A percentile compares a stretch with the other conserved stretches of the same genome.
Conservation (phyloP, 1,140 invertebrate species). For the Dolichoris vasculosae region DNA sequence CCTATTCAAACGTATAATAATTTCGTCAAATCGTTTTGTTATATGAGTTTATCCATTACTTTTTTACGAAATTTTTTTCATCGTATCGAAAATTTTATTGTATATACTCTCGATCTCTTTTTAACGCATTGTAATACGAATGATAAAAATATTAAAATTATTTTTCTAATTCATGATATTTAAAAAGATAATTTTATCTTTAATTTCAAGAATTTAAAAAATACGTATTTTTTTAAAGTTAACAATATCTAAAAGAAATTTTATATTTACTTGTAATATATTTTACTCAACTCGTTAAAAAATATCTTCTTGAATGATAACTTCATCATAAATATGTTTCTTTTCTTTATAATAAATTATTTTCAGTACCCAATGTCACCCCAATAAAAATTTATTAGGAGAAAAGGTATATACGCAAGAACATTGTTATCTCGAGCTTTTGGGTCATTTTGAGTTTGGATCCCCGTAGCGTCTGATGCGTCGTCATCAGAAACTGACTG, state of each 20-base stretch:
- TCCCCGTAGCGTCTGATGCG: slow-evolving; percentile 53
- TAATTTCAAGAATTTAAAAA: too few species aligned
- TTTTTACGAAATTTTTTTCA: neutral
- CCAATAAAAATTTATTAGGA: neutral
- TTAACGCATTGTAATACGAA: too few species aligned
- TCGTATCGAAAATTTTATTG: neutral
- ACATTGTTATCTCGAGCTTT: slow-evolving; percentile 54
- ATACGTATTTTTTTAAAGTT: too few species aligned
- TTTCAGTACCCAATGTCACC: slow-evolving; percentile 21
- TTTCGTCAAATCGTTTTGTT: neutral
- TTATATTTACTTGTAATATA: too few species aligned
- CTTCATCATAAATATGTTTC: too few species aligned
- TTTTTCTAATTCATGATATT: too few species aligned
- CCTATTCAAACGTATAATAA: neutral
- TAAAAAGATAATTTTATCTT: too few species aligned
- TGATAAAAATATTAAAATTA: too few species aligned
- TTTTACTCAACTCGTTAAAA: too few species aligned
- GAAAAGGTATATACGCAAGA: neutral
- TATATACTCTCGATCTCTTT: neutral
- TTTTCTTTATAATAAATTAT: too few species aligned
- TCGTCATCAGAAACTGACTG: slow-evolving; percentile 60
- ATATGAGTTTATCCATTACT: neutral
- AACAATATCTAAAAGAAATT: too few species aligned
- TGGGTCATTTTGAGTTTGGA: slow-evolving; percentile 1
- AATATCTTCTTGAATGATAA: too few species aligned